Evolutionary conservation across 2,888 invertebrate species (phyloP), one percentile per base, ranked within the genome.

Genomic region (Eupithecia subumbrata): DNA sequence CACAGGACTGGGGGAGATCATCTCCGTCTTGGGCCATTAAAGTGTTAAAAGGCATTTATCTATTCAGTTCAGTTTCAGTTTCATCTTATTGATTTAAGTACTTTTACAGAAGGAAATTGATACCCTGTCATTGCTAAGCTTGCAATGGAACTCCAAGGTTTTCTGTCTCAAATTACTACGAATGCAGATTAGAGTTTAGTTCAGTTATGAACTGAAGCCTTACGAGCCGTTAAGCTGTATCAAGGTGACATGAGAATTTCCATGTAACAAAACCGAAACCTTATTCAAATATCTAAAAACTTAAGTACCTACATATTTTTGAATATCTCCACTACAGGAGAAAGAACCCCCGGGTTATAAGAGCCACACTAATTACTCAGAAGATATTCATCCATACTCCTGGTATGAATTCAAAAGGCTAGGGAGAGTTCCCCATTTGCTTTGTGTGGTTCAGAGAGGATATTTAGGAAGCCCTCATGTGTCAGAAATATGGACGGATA

Each of bases 361-460:
- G 77, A 74, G 69, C 73, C 76, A 86, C 88, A 90, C 91, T 91
- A 92, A 92, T 92, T 92, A 48, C 48, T 48, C 48, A 48, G 48
- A 48, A 18, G 9, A 52, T 52, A 22, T 22, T n/a, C n/a, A 52
- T n/a, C n/a, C n/a, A 2, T 30, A 52, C 0, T 56, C 56, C 22
- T 11, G 56, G 56, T 22, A 56, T 22, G 56, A 22, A 22, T 56
- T 52, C 11, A 52, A 11, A 52, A n/a, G 11, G 52, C 18, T 18
- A 48, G 52, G 52, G 52, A 52, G 52, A 52, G 22, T 22, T 56
- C 56, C n/a, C 56, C 11, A 56, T 22, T 56, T 22, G 56, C 22
- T 22, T 56, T 11, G 56, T 56, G n/a, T 48, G 18, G 5, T 48
- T 48, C 52, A 52, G 9, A 52, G 22, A 56, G 9, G 56, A 11